Percentiles rank a stretch among this genome's conserved stretches.
These are phyloP conservation scores for Tipula helvola DNA, from an alignment of 2,888 invertebrate genomes.

Conservation along the genomic window DNA sequence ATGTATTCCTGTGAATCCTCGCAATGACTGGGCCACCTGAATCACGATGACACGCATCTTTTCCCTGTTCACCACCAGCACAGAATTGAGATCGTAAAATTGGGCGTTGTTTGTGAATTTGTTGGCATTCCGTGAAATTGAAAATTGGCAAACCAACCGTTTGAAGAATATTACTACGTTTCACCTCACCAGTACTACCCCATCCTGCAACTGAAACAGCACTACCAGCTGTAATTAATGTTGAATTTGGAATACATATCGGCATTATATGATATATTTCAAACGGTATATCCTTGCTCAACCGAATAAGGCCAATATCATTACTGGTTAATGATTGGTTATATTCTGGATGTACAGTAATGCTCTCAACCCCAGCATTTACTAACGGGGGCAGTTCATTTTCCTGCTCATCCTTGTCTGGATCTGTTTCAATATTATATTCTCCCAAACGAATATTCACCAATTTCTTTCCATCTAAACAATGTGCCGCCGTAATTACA, in stretches of 20 bases:
- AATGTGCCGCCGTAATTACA: not conserved
- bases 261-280: conserved; percentile 42
- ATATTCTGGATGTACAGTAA: conserved; percentile 40
- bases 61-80: not conserved
- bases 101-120: not conserved
- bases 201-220: not conserved
- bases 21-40: not conserved
- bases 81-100: not conserved
- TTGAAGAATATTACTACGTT: not conserved
- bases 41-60: not conserved
- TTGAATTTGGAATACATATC: conserved; percentile 34
- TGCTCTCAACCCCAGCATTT: conserved; percentile 46
- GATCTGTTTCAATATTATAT: conserved; percentile 24
- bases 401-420: conserved; percentile 29
- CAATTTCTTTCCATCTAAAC: not conserved
- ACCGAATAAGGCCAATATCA: conserved; percentile 59
- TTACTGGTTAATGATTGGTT: conserved; percentile 24
- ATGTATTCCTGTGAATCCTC: not conserved
- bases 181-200: not conserved
- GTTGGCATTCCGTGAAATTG: not conserved
- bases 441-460: conserved; percentile 28
- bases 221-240: not conserved
- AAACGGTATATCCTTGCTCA: conserved; percentile 41
- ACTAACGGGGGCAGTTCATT: conserved; percentile 33
- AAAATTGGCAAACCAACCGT: not conserved